Percentiles rank a stretch among this genome's conserved stretches.
Evolutionary conservation across 2,888 invertebrate species (phyloP).

Genomic region (Cryptops parisi): DNA sequence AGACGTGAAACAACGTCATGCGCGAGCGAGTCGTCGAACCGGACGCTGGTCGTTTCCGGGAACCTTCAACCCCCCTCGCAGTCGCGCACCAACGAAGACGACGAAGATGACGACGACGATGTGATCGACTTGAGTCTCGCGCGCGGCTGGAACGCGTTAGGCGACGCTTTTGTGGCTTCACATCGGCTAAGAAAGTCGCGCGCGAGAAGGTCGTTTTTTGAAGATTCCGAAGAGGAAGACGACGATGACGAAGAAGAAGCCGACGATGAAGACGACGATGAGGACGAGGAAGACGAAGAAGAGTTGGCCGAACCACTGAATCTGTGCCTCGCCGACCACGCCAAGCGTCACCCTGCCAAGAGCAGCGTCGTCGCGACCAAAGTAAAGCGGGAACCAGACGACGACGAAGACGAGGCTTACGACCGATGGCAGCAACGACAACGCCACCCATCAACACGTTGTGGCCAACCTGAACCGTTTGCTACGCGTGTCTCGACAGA

Average conservation of each 20-base stretch:
- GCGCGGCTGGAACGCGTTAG: too few species aligned
- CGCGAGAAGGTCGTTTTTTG: constrained; percentile 7
- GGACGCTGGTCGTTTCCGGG: background rate
- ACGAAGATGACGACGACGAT: background rate
- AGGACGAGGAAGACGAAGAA: constrained; percentile 33
- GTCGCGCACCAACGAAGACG: background rate
- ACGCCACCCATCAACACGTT: too few species aligned
- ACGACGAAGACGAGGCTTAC: constrained; percentile 1
- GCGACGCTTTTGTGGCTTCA: too few species aligned
- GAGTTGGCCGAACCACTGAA: constrained; percentile 78
- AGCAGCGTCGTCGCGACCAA: background rate
- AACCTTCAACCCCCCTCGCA: background rate
- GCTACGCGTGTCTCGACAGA: too few species aligned
- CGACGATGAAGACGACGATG: background rate
- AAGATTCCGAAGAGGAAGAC: constrained; percentile 6
- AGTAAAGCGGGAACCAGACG: constrained; percentile 1
- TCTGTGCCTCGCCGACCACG: constrained; percentile 55
- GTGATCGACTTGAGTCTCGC: too few species aligned
- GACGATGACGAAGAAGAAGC: background rate
- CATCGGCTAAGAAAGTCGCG: constrained; percentile 1
- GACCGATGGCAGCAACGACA: background rate
- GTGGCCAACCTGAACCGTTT: too few species aligned
- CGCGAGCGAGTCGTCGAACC: background rate
- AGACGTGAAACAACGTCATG: background rate
- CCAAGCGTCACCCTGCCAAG: background rate